Evolutionary conservation across 2,888 invertebrate genomes (phyloP).

Genomic region (Andrena marginata): DNA sequence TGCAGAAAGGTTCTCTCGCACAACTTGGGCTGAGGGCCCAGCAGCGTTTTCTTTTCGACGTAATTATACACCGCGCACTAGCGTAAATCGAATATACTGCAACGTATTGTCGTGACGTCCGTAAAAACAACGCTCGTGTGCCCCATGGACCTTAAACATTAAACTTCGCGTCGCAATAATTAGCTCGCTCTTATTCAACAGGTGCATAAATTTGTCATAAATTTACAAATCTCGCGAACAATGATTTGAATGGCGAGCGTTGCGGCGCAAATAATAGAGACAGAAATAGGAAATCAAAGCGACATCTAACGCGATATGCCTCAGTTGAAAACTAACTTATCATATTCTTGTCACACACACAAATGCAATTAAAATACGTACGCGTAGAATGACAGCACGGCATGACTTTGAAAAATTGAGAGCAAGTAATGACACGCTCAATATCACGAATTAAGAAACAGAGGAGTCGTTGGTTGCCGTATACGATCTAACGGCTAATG

Average conservation of each 20-base stretch:
- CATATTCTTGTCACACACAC: conserved; percentile 13
- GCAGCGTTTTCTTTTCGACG: no score
- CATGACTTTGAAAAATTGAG: conserved; percentile 67
- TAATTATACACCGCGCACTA: no score
- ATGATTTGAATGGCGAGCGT: not conserved
- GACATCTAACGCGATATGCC: conserved; percentile 34
- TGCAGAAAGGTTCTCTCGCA: not conserved
- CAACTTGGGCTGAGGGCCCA: no score
- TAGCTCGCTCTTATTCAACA: not conserved
- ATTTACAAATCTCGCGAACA: not conserved
- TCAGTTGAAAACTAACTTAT: conserved; percentile 6
- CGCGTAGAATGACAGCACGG: conserved; percentile 35
- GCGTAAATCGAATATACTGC: no score
- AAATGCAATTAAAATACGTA: not conserved
- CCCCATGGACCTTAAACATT: not conserved
- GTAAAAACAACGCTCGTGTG: no score
- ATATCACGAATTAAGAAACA: conserved; percentile 2
- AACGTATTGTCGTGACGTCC: no score
- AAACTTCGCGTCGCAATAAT: not conserved
- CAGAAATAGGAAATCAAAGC: not conserved
- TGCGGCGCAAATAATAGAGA: not conserved
- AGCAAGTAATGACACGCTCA: conserved; percentile 10
- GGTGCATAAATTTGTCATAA: not conserved
- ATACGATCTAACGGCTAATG: not conserved
- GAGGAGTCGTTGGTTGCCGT: not conserved